Percentiles rank a stretch among this genome's conserved stretches.
Evolutionary conservation across 2,797 vertebrate genomes (phyloP).

Genomic region (Eutrigla gurnardus): DNA sequence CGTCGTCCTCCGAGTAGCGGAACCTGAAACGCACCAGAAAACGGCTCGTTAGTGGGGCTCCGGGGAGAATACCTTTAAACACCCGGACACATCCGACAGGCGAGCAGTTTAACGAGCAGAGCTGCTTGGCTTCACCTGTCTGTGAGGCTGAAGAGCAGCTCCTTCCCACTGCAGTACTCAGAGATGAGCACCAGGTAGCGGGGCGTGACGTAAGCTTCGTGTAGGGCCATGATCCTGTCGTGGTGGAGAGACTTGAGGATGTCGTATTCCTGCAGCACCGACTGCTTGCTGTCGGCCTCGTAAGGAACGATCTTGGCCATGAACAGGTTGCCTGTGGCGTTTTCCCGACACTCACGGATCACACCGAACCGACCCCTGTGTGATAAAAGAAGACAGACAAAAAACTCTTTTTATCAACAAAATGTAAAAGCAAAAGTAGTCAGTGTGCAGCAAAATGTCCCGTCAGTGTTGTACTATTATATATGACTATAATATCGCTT

Average conservation of each 20-base stretch:
- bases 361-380: conserved; percentile 95
- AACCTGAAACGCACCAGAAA: conserved; percentile 83
- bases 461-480: neutral
- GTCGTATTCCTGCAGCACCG: conserved; percentile 95
- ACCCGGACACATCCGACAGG: neutral
- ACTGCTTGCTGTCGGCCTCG: conserved; percentile 89
- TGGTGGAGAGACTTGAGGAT: conserved; percentile 96
- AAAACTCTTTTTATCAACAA: neutral
- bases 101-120: neutral
- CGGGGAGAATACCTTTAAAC: neutral
- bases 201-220: conserved; percentile 97
- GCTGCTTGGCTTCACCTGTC: conserved; percentile 86
- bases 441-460: neutral
- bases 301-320: conserved; percentile 98
- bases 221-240: conserved; percentile 93
- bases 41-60: neutral
- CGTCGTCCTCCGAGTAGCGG: conserved; percentile 97
- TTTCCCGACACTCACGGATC: conserved; percentile 95
- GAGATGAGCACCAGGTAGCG: conserved; percentile 97
- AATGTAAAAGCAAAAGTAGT: neutral
- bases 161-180: conserved; percentile 94
- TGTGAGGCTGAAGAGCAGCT: conserved; percentile 94
- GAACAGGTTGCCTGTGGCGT: conserved; percentile 93
- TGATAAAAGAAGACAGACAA: neutral
- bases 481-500: neutral